Evolutionary conservation across 1,140 invertebrate genomes (phyloP).

Genomic region (Drosophila trapezifrons): DNA sequence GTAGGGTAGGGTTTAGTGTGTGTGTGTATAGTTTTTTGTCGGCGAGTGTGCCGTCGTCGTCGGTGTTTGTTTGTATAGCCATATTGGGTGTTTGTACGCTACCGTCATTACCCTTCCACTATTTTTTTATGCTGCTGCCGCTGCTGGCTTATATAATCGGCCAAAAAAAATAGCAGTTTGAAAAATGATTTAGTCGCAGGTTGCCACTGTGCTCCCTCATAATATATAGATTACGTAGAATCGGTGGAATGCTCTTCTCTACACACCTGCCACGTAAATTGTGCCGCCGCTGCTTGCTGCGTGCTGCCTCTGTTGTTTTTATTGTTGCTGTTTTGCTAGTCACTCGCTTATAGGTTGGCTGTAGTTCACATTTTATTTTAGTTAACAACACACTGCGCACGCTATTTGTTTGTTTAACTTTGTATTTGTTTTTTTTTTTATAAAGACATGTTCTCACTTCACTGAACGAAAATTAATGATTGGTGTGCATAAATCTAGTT

Average conservation of each 20-base stretch:
- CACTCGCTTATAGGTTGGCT: slow-evolving; percentile 26
- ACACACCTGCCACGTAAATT: slow-evolving; percentile 82
- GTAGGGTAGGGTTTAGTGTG: slow-evolving; percentile 23
- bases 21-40: slow-evolving; percentile 14
- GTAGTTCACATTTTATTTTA: slow-evolving; percentile 38
- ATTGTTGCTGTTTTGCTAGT: slow-evolving; percentile 26
- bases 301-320: slow-evolving; percentile 1
- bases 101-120: slow-evolving; percentile 53
- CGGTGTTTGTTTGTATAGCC: slow-evolving; percentile 54
- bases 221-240: slow-evolving; percentile 60
- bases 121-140: slow-evolving; percentile 52
- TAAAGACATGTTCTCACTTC: slow-evolving; percentile 31
- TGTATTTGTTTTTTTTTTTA: slow-evolving; percentile 11
- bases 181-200: slow-evolving; percentile 37
- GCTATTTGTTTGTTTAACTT: slow-evolving; percentile 12
- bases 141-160: slow-evolving; percentile 37
- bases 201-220: slow-evolving; percentile 8
- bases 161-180: neutral
- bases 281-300: slow-evolving; percentile 10
- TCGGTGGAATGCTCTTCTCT: slow-evolving; percentile 66
- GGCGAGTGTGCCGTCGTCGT: slow-evolving; percentile 15
- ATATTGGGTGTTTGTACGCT: slow-evolving; percentile 58
- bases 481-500: slow-evolving; percentile 22
- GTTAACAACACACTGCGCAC: slow-evolving; percentile 13
- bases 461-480: slow-evolving; percentile 40